Evolutionary conservation across 2,797 vertebrate species (phyloP).

Genomic region (Molossus alvarezi): DNA sequence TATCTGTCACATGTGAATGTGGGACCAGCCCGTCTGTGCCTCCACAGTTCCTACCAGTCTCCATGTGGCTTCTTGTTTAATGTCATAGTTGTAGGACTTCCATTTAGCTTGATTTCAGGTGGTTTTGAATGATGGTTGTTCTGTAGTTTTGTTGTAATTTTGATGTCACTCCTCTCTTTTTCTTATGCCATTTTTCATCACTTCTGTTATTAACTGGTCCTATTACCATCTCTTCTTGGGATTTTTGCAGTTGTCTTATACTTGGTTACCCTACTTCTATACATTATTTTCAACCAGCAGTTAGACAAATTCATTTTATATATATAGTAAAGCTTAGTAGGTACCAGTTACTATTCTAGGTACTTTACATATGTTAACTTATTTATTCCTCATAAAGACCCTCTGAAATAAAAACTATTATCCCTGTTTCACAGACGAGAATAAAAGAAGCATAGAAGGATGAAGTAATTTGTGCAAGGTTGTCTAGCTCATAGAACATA

Average conservation of each 20-base stretch:
- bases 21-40: too few species aligned
- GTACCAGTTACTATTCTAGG: background rate
- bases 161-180: background rate
- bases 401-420: slow-evolving; percentile 1
- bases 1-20: too few species aligned
- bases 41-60: too few species aligned
- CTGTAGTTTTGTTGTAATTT: too few species aligned
- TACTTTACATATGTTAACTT: slow-evolving; percentile 22
- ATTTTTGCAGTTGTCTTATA: slow-evolving; percentile 18
- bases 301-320: slow-evolving; percentile 17
- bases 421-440: background rate
- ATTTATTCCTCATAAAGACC: slow-evolving; percentile 26
- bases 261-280: slow-evolving; percentile 21
- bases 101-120: too few species aligned
- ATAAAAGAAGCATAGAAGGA: slow-evolving; percentile 27
- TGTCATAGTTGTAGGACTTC: too few species aligned
- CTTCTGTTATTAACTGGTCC: background rate
- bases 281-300: slow-evolving; percentile 15
- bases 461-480: slow-evolving; percentile 35
- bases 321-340: background rate
- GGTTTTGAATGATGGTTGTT: too few species aligned
- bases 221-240: background rate
- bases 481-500: background rate
- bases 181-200: background rate
- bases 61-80: too few species aligned